phyloP scores from a whole-genome alignment of 2,797 vertebrate species.

The Scolopax rusticola region DNA sequence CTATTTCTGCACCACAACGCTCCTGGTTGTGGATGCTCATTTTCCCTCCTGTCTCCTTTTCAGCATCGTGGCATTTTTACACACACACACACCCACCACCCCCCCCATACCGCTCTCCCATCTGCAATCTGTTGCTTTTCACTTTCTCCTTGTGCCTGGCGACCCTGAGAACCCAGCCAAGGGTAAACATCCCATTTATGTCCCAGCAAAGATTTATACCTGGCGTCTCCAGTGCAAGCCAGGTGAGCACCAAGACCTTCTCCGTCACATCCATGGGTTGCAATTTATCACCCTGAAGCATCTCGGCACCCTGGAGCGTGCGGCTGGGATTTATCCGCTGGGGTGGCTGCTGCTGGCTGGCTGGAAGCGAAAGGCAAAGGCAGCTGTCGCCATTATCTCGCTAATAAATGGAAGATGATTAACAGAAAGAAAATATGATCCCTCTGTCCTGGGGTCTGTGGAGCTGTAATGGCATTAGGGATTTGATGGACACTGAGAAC shows the following conservation, averaged over 20 bases:
- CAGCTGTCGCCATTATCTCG: neutral
- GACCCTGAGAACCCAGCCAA: conserved; percentile 51
- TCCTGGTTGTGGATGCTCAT: neutral
- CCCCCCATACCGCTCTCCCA: neutral
- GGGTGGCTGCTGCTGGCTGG: neutral
- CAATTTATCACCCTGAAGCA: neutral
- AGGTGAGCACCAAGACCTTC: conserved; percentile 10
- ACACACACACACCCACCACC: neutral
- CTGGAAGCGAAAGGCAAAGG: neutral
- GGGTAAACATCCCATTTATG: conserved; percentile 63
- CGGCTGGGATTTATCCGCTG: neutral
- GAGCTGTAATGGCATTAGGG: neutral
- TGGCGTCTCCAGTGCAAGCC: neutral
- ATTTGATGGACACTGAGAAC: neutral
- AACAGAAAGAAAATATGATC: neutral
- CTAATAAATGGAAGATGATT: neutral
- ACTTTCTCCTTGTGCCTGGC: neutral
- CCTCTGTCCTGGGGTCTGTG: accelerated
- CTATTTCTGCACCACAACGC: neutral
- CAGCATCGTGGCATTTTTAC: neutral
- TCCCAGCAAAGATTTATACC: conserved; percentile 48
- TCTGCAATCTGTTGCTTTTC: neutral
- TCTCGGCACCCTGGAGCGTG: neutral
- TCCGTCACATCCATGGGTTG: neutral
- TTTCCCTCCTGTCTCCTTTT: neutral